Evolutionary conservation across 2,113 vertebrate species (phyloP), one percentile per base, ranked within the genome.

Genomic region (Datnioides undecimradiatus): DNA sequence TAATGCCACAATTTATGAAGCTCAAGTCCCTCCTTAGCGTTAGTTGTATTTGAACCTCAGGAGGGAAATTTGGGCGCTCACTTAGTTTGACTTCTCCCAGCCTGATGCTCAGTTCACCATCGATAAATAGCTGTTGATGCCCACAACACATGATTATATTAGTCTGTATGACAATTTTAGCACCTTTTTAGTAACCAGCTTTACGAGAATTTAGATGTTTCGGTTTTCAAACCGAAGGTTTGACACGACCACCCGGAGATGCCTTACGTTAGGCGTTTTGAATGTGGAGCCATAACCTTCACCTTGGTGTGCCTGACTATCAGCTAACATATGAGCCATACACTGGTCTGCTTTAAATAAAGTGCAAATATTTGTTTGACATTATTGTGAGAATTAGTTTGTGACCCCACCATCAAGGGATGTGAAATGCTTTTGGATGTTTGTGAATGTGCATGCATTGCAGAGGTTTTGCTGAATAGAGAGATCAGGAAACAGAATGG

Each of bases 51-150:
- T 76, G 68, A 71, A 64, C 31, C 55, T 52, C 72, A 64, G 94
- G 95, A 94, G 94, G 95, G 94, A 95, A 94, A 94, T 87, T 94
- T 90, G 75, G 92, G 91, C 93, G 93, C 91, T 90, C 89, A 93
- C 63, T 81, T 48, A 41, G 19, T 41, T 43, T 41, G 80, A 84
- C 71, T 82, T 63, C 19, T 23, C 38, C 16, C 41, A 38, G 58
- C 41, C 25, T 64, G 38, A 63, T 45, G 4, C 46, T 45, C 12
- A 33, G 19, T 59, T 41, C 27, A 12, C 3, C 2, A 8, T 38
- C n/a, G 7, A 48, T 41, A 68, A 6, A 33, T 2, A 19, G 12
- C 33, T 78, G 1, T 10, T 45, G 25, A 13, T 8, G 11, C 4
- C 36, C 16, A 16, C 10, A 21, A 14, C 1, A 23, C 25, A 34